Evolutionary conservation across 2,888 invertebrate genomes (phyloP), one percentile per base, ranked within the genome.

Genomic region (Digitonthophagus gazella): DNA sequence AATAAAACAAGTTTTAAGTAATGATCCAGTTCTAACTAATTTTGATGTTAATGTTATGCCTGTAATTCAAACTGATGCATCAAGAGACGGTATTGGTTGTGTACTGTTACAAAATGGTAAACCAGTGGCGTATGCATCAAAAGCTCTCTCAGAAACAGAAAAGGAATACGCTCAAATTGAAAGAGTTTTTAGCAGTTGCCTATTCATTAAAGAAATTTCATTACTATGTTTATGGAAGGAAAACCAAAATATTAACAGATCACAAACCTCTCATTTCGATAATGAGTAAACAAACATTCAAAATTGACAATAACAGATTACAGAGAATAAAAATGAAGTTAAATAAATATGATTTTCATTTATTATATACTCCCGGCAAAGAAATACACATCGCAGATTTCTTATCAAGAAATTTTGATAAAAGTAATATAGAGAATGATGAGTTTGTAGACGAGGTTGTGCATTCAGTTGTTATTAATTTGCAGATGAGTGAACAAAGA

Each of bases 321-420:
- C 67, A 67, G 28, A 61, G 63, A 67, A 61, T 67, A 57, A 63
- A 61, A 28, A 44, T 67, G 28, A 64, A 65, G 44, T 15, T 19
- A 3, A 64, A 58, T 56, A 22, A 57, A n/a, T 65, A 58, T 66
- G 57, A 58, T 57, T 66, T 66, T 19, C 19, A 22, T 57, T 15
- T 66, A 15, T 20, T 11, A 8, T 57, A 66, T 22, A 57, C 22
- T 57, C 66, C 66, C 2, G 66, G 66, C 18, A 66, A 66, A 19
- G 57, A 56, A 6, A 44, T 64, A 16, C 65, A 65, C 16, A 65
- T 65, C 14, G 65, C 65, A 6, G 44, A 64, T 28, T 14, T 64
- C 6, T 28, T 64, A 44, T 64, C 64, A 44, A 64, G 64, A 28
- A 64, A 64, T 28, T 28, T 8, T 58, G 18, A 15, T 6, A 15